A percentile compares a stretch with the other conserved stretches of the same genome.
These are phyloP conservation scores for Rugalucina vietnamica DNA, from an alignment of 2,888 invertebrate species.

Conservation along the genomic window DNA sequence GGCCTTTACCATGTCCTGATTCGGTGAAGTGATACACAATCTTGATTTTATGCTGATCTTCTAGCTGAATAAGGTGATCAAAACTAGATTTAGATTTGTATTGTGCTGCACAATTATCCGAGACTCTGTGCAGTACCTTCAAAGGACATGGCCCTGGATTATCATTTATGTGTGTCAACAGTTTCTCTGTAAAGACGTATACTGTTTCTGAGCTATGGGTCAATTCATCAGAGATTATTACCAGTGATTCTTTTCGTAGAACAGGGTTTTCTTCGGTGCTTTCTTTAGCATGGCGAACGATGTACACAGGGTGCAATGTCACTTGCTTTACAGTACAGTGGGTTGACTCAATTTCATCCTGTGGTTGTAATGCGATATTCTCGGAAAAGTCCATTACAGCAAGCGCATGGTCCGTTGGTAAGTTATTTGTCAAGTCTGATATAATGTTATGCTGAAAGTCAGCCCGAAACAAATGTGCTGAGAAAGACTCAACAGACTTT, in stretches of 20 bases:
- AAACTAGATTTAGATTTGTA: conserved; percentile 47
- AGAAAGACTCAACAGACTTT: conserved; percentile 3
- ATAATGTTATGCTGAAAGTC: conserved; percentile 45
- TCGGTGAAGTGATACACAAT: conserved; percentile 50
- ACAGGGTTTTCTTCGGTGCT: conserved; percentile 32
- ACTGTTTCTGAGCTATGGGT: conserved; percentile 35
- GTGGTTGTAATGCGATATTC: conserved; percentile 37
- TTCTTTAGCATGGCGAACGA: conserved; percentile 30
- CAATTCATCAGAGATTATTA: conserved; percentile 36
- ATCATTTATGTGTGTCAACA: conserved; percentile 26
- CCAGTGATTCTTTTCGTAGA: conserved; percentile 39
- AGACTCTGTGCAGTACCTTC: conserved; percentile 40
- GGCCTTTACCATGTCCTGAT: conserved; percentile 36
- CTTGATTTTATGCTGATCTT: conserved; percentile 21
- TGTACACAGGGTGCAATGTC: conserved; percentile 42
- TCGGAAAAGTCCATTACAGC: conserved; percentile 49
- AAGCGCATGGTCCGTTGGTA: conserved; percentile 29
- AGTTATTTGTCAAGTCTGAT: conserved; percentile 9
- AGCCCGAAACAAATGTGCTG: conserved; percentile 33
- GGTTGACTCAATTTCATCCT: conserved; percentile 51
- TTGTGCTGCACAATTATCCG: conserved; percentile 49
- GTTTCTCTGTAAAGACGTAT: conserved; percentile 29
- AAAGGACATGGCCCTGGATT: conserved; percentile 33
- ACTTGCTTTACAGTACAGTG: conserved; percentile 52
- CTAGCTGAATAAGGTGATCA: conserved; percentile 19